These are phyloP conservation scores for Anarsia innoxiella DNA, from an alignment of 2,888 invertebrate genomes.

Conservation along the genomic window DNA sequence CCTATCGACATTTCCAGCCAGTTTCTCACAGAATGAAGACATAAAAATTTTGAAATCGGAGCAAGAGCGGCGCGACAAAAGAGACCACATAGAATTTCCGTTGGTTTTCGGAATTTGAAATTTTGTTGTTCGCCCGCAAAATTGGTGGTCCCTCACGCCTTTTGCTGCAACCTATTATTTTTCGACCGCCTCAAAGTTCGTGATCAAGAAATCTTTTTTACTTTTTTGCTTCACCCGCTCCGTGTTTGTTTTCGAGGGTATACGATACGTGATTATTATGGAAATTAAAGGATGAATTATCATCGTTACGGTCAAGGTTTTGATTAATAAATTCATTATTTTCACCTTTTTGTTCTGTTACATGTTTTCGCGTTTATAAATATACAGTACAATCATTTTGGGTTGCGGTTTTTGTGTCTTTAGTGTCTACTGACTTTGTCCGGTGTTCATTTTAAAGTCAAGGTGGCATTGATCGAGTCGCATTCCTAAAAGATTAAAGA, in stretches of 20 bases:
- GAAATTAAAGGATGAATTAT: conserved; percentile 45
- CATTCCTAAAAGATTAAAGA: too few species aligned
- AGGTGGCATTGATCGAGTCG: too few species aligned
- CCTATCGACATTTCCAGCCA: conserved; percentile 34
- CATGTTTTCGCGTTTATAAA: background rate
- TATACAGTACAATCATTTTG: background rate
- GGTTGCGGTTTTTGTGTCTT: background rate
- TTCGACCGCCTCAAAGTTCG: conserved; percentile 51
- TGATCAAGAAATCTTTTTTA: conserved; percentile 58
- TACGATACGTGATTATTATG: conserved; percentile 62
- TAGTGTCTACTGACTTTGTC: too few species aligned
- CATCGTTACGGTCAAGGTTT: conserved; percentile 25
- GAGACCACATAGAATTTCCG: conserved; percentile 65
- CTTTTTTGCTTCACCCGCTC: conserved; percentile 39
- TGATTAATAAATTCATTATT: conserved; percentile 12
- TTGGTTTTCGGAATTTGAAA: conserved; percentile 43
- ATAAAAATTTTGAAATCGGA: conserved; percentile 61
- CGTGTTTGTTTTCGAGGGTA: conserved; percentile 71
- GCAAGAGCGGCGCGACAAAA: conserved; percentile 59
- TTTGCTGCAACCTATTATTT: conserved; percentile 64
- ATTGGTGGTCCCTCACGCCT: conserved; percentile 72
- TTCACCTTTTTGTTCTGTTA: background rate
- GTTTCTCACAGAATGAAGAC: conserved; percentile 71
- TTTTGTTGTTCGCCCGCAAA: conserved; percentile 45
- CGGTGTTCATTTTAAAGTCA: too few species aligned